Conservation (phyloP, 2,888 invertebrate species). For the Pyrochroa serraticornis region DNA sequence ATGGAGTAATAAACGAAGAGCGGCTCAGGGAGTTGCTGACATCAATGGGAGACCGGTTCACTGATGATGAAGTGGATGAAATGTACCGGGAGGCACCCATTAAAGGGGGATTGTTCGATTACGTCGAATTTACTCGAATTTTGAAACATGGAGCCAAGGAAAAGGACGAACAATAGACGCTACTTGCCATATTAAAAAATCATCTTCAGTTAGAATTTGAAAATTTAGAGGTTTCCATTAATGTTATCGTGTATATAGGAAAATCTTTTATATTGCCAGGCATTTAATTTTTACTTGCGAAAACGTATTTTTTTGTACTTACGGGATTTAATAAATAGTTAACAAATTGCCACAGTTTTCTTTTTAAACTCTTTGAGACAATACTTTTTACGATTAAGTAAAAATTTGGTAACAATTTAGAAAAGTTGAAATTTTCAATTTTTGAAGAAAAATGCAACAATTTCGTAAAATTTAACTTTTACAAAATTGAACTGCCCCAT, state of each 20-base stretch:
- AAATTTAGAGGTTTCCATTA: neutral
- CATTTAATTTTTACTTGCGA: neutral
- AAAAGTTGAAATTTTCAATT: too few species aligned
- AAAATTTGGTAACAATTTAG: too few species aligned
- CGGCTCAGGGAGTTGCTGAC: constrained; percentile 92
- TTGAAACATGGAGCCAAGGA: constrained; percentile 99
- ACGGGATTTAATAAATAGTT: neutral
- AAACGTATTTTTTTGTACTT: constrained; percentile 3
- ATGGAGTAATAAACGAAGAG: constrained; percentile 91
- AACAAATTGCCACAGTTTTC: too few species aligned
- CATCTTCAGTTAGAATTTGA: neutral
- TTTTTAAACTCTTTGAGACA: too few species aligned
- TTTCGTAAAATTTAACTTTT: too few species aligned
- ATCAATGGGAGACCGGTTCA: constrained; percentile 95
- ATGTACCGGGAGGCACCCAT: constrained; percentile 99
- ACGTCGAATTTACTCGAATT: constrained; percentile 97
- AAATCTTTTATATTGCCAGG: neutral
- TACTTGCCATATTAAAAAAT: neutral
- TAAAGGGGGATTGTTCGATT: constrained; percentile 92
- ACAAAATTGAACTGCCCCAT: constrained; percentile 2
- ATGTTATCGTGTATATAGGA: neutral
- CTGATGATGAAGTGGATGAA: constrained; percentile 98
- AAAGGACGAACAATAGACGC: constrained; percentile 85
- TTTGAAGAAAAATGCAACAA: too few species aligned
- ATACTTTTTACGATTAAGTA: too few species aligned